Evolutionary conservation across 2,113 vertebrate genomes (phyloP).

Genomic region (Syrmaticus mikado): DNA sequence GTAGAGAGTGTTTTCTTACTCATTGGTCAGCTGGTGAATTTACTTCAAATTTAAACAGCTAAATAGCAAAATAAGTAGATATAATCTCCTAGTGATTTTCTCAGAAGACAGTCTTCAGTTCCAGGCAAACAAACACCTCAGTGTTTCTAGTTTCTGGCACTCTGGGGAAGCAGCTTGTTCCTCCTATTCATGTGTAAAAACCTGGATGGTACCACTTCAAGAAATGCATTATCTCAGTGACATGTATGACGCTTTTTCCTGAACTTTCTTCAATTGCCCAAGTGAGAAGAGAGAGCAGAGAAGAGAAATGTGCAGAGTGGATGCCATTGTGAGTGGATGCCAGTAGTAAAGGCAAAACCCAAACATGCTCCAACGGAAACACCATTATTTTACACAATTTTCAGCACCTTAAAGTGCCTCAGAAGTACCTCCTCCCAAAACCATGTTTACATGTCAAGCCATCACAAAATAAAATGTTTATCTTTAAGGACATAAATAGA

Average conservation of each 20-base stretch:
- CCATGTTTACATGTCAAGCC: background rate
- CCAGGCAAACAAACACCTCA: background rate
- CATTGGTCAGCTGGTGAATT: background rate
- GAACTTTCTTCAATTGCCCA: background rate
- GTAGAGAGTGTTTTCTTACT: background rate
- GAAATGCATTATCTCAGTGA: background rate
- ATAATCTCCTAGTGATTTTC: background rate
- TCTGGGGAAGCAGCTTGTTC: background rate
- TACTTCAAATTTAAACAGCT: background rate
- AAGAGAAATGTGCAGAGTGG: background rate
- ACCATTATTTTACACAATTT: background rate
- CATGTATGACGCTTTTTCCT: background rate
- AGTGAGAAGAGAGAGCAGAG: background rate
- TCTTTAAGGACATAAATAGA: background rate
- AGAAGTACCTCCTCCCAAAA: background rate
- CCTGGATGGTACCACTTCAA: background rate
- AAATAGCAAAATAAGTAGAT: background rate
- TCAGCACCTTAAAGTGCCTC: background rate
- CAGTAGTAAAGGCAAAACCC: background rate
- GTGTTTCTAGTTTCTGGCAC: background rate
- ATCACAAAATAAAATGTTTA: background rate
- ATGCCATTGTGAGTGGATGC: background rate
- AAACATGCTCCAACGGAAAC: background rate
- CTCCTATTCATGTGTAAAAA: background rate
- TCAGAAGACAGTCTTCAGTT: background rate